phyloP scores from a whole-genome alignment of 2,888 invertebrate species.

The Baccha elongata region DNA sequence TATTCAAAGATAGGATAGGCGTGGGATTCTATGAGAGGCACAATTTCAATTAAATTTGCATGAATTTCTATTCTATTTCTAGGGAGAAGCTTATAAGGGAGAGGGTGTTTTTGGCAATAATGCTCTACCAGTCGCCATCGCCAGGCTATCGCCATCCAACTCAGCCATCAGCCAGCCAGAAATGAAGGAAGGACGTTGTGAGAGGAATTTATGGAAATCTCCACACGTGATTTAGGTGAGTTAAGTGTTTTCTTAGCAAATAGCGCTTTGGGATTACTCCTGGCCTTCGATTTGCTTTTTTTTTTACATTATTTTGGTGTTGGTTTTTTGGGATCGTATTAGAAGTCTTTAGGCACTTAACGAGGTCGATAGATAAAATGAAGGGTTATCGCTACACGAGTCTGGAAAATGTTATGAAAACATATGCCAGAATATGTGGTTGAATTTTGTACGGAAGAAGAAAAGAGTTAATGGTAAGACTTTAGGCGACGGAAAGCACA shows the following conservation, averaged over 20 bases:
- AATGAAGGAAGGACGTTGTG: constrained; percentile 30
- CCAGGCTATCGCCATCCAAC: not conserved
- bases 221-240: constrained; percentile 72
- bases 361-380: constrained; percentile 38
- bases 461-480: too few relatives aligned
- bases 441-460: not conserved
- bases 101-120: constrained; percentile 51
- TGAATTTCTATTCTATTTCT: constrained; percentile 60
- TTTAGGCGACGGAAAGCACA: constrained; percentile 14
- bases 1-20: constrained; percentile 58
- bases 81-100: not conserved
- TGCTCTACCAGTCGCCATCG: constrained; percentile 4
- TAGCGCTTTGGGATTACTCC: constrained; percentile 30
- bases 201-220: constrained; percentile 69
- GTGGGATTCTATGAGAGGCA: constrained; percentile 47
- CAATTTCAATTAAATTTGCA: constrained; percentile 75
- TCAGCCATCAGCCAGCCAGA: not conserved
- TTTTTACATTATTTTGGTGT: not conserved
- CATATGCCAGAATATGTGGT: constrained; percentile 28
- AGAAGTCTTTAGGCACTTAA: constrained; percentile 55
- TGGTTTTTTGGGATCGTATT: constrained; percentile 16
- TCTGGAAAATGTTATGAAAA: not conserved
- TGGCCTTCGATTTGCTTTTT: constrained; percentile 5
- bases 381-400: constrained; percentile 43
- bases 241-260: constrained; percentile 70